A percentile compares a stretch with the other conserved stretches of the same genome.
These are phyloP conservation scores for Babylonia areolata DNA, from an alignment of 1,140 invertebrate species.

Conservation along the genomic window DNA sequence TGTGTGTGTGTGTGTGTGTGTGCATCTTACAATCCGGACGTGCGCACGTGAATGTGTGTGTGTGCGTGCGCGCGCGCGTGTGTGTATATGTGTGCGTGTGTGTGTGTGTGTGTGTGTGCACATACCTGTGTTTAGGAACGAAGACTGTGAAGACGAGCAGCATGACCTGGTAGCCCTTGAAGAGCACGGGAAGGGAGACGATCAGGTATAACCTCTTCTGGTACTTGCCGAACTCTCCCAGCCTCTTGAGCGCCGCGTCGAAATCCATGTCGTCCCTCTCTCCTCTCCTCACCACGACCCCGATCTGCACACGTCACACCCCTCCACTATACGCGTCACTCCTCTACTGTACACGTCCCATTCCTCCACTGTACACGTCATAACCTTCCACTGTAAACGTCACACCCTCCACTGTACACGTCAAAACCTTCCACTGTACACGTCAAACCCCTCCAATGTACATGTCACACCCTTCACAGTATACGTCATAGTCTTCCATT, in stretches of 20 bases:
- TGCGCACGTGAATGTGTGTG: neutral
- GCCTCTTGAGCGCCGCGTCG: slow-evolving; percentile 19
- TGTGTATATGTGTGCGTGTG: neutral
- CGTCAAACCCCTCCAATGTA: too few relatives aligned
- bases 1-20: neutral
- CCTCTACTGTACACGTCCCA: too few relatives aligned
- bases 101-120: slow-evolving; percentile 3
- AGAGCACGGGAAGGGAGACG: slow-evolving; percentile 21
- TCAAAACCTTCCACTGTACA: too few relatives aligned
- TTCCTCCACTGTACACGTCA: too few relatives aligned
- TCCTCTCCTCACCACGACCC: too few relatives aligned
- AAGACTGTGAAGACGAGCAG: slow-evolving; percentile 40
- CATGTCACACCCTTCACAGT: too few relatives aligned
- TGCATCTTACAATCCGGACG: neutral
- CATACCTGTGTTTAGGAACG: slow-evolving; percentile 44
- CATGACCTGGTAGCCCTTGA: slow-evolving; percentile 38
- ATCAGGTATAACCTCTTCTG: slow-evolving; percentile 40
- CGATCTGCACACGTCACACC: too few relatives aligned
- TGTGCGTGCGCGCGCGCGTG: neutral
- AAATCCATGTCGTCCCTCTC: slow-evolving; percentile 20
- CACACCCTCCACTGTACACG: too few relatives aligned
- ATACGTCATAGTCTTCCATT: too few relatives aligned
- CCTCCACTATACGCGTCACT: too few relatives aligned
- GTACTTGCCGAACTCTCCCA: slow-evolving; percentile 42
- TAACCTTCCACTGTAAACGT: too few relatives aligned